These are phyloP conservation scores for Pseudotriccus pelzelni DNA, from an alignment of 2,797 vertebrate species.

Conservation along the genomic window DNA sequence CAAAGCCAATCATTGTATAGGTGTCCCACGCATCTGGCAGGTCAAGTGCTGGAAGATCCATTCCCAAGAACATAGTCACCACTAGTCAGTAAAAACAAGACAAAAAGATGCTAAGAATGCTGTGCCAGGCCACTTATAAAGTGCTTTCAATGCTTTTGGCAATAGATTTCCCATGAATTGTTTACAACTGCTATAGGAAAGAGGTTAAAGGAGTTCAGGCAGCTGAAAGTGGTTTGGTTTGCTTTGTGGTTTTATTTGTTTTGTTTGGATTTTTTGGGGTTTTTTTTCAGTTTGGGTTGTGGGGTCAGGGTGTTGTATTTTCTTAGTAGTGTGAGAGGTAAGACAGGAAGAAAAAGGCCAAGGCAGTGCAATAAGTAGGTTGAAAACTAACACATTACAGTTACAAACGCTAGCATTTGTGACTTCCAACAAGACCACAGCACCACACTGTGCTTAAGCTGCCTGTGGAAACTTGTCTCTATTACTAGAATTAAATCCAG, in stretches of 20 bases:
- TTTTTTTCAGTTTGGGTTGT: no score
- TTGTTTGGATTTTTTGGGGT: no score
- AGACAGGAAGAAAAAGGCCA: neutral
- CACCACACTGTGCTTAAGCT: neutral
- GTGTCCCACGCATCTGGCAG: constrained; percentile 81
- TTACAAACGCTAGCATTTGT: neutral
- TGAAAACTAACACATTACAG: neutral
- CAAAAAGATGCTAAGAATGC: neutral
- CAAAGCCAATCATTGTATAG: constrained; percentile 79
- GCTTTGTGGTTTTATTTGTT: no score
- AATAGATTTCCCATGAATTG: neutral
- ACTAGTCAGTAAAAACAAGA: constrained; percentile 70
- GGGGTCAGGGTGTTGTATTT: neutral
- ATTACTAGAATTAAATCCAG: neutral
- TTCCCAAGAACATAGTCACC: constrained; percentile 84
- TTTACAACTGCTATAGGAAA: neutral
- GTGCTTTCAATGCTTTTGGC: neutral
- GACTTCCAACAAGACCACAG: neutral
- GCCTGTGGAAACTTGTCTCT: neutral
- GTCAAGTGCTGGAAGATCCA: constrained; percentile 81
- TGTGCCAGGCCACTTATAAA: neutral
- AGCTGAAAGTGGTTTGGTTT: neutral
- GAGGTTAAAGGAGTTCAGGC: neutral
- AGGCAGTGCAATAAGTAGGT: neutral
- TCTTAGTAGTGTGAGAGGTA: neutral